phyloP scores from a whole-genome alignment of 2,113 vertebrate species.

The Ardeotis arabs region DNA sequence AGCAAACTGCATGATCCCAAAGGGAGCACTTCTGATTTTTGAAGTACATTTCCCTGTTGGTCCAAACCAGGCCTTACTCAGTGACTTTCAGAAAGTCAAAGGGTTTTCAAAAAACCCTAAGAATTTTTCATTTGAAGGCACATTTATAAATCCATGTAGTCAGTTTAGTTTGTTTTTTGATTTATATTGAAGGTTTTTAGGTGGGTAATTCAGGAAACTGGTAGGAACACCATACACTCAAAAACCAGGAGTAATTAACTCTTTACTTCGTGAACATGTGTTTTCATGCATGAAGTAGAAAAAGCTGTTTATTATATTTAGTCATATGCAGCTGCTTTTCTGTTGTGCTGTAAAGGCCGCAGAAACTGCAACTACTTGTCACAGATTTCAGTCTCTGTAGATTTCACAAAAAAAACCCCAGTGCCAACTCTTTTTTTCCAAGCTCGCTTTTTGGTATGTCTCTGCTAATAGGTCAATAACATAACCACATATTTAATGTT shows the following conservation, averaged over 20 bases:
- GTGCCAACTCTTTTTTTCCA: not conserved
- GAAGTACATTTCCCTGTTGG: not conserved
- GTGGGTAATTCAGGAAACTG: not conserved
- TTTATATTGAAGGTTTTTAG: not conserved
- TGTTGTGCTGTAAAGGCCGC: not conserved
- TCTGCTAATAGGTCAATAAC: not conserved
- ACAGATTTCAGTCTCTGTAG: not conserved
- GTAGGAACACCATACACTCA: not conserved
- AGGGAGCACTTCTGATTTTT: not conserved
- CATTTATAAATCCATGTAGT: not conserved
- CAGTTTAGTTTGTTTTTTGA: not conserved
- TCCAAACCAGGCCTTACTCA: not conserved
- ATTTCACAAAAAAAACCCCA: not conserved
- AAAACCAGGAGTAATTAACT: not conserved
- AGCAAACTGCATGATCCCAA: not conserved
- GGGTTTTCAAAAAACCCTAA: not conserved
- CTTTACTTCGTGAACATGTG: not conserved
- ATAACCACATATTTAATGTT: not conserved
- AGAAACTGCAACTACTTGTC: not conserved
- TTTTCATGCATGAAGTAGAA: not conserved
- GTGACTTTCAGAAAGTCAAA: not conserved
- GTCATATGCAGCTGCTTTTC: not conserved
- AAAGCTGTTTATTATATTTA: not conserved
- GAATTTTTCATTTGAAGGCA: not conserved
- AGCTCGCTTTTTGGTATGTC: not conserved